Conservation (phyloP, 53 echinoderm and acorn worm genomes). For the Stichopus horrens region DNA sequence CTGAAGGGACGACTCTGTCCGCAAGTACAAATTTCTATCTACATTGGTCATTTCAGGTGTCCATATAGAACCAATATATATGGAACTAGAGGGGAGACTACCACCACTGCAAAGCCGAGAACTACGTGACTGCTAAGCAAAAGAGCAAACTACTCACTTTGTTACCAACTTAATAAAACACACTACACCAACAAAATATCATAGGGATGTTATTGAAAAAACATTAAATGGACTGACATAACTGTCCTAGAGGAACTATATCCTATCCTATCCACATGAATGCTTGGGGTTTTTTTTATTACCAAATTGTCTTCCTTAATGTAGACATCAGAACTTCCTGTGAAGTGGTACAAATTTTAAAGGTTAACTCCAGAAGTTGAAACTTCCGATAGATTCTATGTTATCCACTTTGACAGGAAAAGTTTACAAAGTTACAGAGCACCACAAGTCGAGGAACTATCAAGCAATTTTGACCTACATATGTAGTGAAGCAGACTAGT, state of each 20-base stretch:
- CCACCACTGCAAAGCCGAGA: background rate
- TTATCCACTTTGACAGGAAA: background rate
- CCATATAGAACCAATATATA: background rate
- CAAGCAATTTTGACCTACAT: constrained; percentile 8
- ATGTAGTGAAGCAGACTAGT: background rate
- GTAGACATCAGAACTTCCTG: background rate
- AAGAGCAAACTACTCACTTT: no score
- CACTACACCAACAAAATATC: no score
- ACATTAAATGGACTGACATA: no score
- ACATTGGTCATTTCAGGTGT: background rate
- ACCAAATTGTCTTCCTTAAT: background rate
- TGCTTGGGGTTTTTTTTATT: no score
- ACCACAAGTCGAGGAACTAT: constrained; percentile 2
- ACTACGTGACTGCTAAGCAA: no score
- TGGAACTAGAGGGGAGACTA: background rate
- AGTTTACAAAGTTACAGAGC: background rate
- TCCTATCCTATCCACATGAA: no score
- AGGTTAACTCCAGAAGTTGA: background rate
- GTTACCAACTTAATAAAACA: no score
- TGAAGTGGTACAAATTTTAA: background rate
- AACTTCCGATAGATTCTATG: background rate
- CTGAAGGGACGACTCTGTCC: constrained; percentile 26
- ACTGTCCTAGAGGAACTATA: no score
- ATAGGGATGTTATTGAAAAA: no score
- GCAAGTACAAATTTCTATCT: background rate